Conservation (phyloP, 2,113 vertebrate species). For the Bubo bubo region DNA sequence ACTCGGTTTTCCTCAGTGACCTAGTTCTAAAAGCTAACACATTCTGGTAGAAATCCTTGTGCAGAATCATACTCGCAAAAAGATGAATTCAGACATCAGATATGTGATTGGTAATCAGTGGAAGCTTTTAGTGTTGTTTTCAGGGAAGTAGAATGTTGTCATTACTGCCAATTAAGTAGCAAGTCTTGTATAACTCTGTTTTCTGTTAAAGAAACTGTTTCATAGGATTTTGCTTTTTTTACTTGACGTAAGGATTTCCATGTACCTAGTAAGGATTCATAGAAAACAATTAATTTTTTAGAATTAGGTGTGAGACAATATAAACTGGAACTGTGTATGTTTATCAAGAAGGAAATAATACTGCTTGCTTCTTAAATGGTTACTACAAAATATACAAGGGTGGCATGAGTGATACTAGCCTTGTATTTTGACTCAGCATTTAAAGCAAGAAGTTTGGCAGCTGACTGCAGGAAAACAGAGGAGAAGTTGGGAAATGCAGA, state of each 20-base stretch:
- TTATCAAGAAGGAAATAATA: not conserved
- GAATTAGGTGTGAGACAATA: not conserved
- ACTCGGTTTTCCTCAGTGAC: not conserved
- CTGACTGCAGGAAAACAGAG: not conserved
- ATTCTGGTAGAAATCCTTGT: not conserved
- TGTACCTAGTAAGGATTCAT: not conserved
- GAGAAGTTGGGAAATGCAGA: not conserved
- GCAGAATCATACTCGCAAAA: not conserved
- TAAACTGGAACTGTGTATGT: not conserved
- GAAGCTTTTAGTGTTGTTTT: not conserved
- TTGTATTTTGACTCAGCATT: not conserved
- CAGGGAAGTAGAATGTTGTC: not conserved
- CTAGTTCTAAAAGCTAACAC: not conserved
- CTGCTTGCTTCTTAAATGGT: not conserved
- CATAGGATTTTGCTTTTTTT: not conserved
- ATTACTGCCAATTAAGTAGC: not conserved
- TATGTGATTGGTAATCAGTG: not conserved
- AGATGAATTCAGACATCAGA: not conserved
- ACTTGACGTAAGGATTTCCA: not conserved
- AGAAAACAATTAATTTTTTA: not conserved
- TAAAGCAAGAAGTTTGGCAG: not conserved
- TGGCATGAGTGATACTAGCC: not conserved
- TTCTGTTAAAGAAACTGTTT: not conserved
- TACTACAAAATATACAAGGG: not conserved
- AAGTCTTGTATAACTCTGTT: not conserved